These are phyloP conservation scores for Antennarius striatus DNA, from an alignment of 2,113 vertebrate genomes.

Conservation along the genomic window DNA sequence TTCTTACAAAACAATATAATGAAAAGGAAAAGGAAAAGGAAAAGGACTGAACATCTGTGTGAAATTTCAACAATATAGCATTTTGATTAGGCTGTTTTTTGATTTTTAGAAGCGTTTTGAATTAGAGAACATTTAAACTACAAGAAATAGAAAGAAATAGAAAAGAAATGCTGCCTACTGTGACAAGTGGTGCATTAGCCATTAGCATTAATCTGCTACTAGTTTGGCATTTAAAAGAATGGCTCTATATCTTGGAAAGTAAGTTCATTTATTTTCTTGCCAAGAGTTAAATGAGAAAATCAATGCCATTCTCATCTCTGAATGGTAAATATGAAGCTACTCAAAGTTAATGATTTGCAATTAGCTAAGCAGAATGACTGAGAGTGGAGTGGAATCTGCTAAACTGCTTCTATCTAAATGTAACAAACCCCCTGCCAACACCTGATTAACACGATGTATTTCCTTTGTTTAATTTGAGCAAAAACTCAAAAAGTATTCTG, in stretches of 20 bases:
- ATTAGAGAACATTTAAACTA: not conserved
- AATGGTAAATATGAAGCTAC: too few relatives aligned
- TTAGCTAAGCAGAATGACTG: not conserved
- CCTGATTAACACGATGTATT: not conserved
- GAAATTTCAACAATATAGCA: not conserved
- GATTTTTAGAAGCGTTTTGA: not conserved
- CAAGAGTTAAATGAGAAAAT: too few relatives aligned
- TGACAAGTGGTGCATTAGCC: not conserved
- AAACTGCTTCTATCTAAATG: not conserved
- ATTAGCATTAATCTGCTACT: not conserved
- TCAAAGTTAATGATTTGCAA: not conserved
- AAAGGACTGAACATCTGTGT: slow-evolving; percentile 7
- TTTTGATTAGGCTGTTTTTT: not conserved
- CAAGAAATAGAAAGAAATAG: not conserved
- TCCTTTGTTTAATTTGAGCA: not conserved
- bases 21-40: too few relatives aligned
- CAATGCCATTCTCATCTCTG: too few relatives aligned
- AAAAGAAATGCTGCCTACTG: too few relatives aligned
- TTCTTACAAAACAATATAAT: slow-evolving; percentile 10
- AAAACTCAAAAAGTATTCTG: not conserved
- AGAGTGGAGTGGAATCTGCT: not conserved
- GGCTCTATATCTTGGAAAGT: too few relatives aligned
- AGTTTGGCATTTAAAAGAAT: too few relatives aligned
- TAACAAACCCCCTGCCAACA: too few relatives aligned
- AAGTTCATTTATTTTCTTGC: too few relatives aligned